A percentile compares a stretch with the other conserved stretches of the same genome.
Conservation (phyloP, 2,113 vertebrate genomes). For the Menidia beryllina region DNA sequence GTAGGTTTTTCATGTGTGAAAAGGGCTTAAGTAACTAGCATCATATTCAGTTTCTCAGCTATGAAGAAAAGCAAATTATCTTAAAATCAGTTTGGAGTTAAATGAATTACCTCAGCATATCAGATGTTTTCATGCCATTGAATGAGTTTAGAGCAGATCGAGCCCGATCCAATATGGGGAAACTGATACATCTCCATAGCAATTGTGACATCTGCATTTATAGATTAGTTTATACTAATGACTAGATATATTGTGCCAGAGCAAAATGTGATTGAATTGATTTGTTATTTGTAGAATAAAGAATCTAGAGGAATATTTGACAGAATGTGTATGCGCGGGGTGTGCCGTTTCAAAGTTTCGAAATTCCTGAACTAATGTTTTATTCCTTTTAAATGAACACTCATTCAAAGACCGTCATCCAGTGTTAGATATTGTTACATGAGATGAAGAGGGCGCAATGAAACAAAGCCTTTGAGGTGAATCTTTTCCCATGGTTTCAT, state of each 20-base stretch:
- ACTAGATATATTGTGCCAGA: too few species aligned
- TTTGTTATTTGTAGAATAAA: too few species aligned
- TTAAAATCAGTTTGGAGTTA: too few species aligned
- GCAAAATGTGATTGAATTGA: too few species aligned
- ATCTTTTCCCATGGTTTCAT: constrained; percentile 56
- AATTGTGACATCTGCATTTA: neutral
- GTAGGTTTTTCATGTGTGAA: too few species aligned
- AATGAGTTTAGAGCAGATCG: neutral
- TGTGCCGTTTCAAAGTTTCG: neutral
- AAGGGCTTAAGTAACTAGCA: too few species aligned
- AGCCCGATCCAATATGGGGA: neutral
- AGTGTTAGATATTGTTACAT: constrained; percentile 53
- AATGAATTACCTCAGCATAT: too few species aligned
- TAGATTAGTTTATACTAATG: too few species aligned
- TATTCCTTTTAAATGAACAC: constrained; percentile 35
- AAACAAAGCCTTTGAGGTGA: constrained; percentile 59
- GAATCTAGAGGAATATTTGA: too few species aligned
- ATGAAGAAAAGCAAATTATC: too few species aligned
- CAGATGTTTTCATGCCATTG: neutral
- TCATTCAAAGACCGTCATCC: constrained; percentile 63
- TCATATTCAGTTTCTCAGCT: too few species aligned
- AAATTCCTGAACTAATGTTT: neutral
- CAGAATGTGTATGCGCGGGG: too few species aligned
- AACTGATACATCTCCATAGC: neutral
- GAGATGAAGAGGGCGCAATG: constrained; percentile 43